Evolutionary conservation across 2,113 vertebrate genomes (phyloP), one percentile per base, ranked within the genome.

Genomic region (Mystacornis crossleyi): DNA sequence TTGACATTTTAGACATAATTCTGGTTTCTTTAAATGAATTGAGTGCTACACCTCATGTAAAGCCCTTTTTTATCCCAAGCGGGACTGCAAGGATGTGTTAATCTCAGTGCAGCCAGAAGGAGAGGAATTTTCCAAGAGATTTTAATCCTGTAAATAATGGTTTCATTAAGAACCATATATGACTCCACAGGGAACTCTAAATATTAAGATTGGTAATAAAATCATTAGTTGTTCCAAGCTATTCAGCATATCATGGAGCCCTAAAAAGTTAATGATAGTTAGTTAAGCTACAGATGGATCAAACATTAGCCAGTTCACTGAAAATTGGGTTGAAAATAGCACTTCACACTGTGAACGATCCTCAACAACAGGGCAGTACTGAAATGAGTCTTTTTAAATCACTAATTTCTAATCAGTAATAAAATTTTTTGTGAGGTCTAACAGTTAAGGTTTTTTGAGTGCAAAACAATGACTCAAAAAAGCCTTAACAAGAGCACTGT

Each of bases 151-250:
- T 89, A 96, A 95, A 94, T 96, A 97, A 94, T 90, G 65, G 81
- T 88, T 96, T 96, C 89, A 95, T 97, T 96, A 96, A 91, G 92
- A 96, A 81, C 78, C 50, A 71, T 86, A 88, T 69, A 95, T 0
- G 1, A 65, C 86, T 97, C 96, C 91, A 58, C 54, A 57, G 93
- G 92, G 94, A 96, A 94, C 83, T 89, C 91, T 96, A 96, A 96
- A 95, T 97, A 97, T 96, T 97, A 93, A 95, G 86, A 94, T 7
- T 90, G 69, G 83, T 90, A 95, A 94, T 96, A 96, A 97, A 95
- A 96, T 47, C 90, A 95, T 96, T 96, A 95, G 64, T 34, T 90
- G 69, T 90, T 95, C 60, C 87, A 93, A 83, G 69, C 77, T 95
- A 96, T 81, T 94, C 94, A 97, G 83, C 64, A 19, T 95, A 96